Conservation (phyloP, 2,797 vertebrate species). For the Setipinna tenuifilis region DNA sequence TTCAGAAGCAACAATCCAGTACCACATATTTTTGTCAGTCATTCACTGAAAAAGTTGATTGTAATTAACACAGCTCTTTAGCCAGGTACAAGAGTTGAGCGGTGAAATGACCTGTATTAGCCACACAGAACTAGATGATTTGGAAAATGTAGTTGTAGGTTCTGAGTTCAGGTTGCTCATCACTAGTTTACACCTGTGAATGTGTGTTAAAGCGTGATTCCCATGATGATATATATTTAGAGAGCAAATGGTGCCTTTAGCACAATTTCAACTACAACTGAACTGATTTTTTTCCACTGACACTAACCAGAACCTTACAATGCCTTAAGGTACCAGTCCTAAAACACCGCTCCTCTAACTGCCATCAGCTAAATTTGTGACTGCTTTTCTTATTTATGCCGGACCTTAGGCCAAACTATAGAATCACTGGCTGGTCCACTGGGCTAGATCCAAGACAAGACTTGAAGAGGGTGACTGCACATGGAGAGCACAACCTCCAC, state of each 20-base stretch:
- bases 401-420: neutral
- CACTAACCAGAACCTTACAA: neutral
- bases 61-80: too few relatives aligned
- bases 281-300: neutral
- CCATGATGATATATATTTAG: neutral
- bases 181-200: neutral
- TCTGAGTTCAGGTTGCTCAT: too few relatives aligned
- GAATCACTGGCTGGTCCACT: neutral
- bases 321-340: neutral
- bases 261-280: neutral
- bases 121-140: too few relatives aligned
- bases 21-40: too few relatives aligned
- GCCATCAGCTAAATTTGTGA: neutral
- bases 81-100: too few relatives aligned
- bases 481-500: neutral
- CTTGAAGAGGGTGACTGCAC: neutral
- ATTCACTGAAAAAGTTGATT: too few relatives aligned
- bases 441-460: neutral
- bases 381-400: neutral
- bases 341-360: neutral
- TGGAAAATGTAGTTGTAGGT: too few relatives aligned
- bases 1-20: too few relatives aligned
- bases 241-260: neutral
- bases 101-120: too few relatives aligned
- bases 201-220: neutral